Conservation (phyloP, 2,797 vertebrate species). For the Cyclopterus lumpus region DNA sequence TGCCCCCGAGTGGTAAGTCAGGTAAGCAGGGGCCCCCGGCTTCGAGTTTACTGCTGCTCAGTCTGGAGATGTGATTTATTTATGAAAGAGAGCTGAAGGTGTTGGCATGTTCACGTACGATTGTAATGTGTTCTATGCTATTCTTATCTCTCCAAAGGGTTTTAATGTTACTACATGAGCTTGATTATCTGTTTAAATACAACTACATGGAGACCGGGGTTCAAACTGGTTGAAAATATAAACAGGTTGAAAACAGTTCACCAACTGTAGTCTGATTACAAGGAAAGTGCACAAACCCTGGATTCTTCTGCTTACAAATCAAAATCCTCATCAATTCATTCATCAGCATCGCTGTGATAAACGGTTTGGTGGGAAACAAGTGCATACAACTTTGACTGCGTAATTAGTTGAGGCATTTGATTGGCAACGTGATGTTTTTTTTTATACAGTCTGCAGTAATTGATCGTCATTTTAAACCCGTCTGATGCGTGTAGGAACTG, state of each 20-base stretch:
- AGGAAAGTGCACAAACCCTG: neutral
- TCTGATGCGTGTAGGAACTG: neutral
- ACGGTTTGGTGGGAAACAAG: neutral
- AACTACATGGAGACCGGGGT: neutral
- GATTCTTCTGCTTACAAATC: neutral
- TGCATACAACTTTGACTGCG: too few relatives aligned
- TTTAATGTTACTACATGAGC: neutral
- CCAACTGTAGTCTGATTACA: neutral
- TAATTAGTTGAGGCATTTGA: neutral
- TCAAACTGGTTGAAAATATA: neutral
- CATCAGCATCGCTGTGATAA: neutral
- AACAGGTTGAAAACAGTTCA: neutral
- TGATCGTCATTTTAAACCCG: neutral
- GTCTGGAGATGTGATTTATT: constrained; percentile 18
- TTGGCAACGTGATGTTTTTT: neutral
- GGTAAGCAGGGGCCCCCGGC: constrained; percentile 25
- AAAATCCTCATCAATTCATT: neutral
- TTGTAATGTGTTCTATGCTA: neutral
- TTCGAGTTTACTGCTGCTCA: constrained; percentile 7
- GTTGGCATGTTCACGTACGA: neutral
- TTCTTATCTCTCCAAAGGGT: neutral
- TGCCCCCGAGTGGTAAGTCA: constrained; percentile 51
- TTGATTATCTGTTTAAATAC: neutral
- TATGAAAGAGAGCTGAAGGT: constrained; percentile 12
- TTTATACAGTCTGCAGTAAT: neutral